Evolutionary conservation across 2,797 vertebrate genomes (phyloP).

Genomic region (Pterois miles): DNA sequence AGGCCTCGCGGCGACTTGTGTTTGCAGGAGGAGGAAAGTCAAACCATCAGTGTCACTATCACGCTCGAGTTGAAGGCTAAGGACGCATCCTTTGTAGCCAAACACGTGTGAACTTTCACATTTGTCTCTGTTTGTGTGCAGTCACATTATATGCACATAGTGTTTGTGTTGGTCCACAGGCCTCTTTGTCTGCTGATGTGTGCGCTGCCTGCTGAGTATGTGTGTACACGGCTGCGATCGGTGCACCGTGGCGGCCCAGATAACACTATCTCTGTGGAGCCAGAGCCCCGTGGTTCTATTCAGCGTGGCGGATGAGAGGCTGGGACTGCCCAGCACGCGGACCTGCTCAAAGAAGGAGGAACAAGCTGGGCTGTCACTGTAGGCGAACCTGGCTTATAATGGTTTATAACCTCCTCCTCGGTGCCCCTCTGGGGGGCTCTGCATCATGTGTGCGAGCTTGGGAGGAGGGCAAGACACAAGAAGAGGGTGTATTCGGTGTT

Average conservation of each 20-base stretch:
- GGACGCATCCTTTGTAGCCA: background rate
- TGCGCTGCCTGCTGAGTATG: slow-evolving; percentile 51
- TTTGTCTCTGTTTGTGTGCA: slow-evolving; percentile 46
- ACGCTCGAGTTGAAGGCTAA: slow-evolving; percentile 27
- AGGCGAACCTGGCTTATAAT: slow-evolving; percentile 64
- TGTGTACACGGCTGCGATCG: slow-evolving; percentile 73
- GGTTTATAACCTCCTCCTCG: slow-evolving; percentile 79
- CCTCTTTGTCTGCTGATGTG: slow-evolving; percentile 72
- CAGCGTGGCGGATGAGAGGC: slow-evolving; percentile 65
- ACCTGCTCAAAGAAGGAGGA: slow-evolving; percentile 79
- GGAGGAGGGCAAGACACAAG: slow-evolving; percentile 45
- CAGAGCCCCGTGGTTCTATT: slow-evolving; percentile 81
- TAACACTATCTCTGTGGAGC: slow-evolving; percentile 86
- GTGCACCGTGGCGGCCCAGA: slow-evolving; percentile 77
- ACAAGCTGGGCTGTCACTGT: slow-evolving; percentile 77
- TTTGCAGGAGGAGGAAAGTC: background rate
- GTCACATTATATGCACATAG: slow-evolving; percentile 38
- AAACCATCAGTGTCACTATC: slow-evolving; percentile 9
- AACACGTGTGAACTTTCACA: slow-evolving; percentile 42
- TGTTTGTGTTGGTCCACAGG: slow-evolving; percentile 64
- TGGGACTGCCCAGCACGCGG: slow-evolving; percentile 76
- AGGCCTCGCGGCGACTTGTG: background rate
- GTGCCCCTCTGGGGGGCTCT: slow-evolving; percentile 54
- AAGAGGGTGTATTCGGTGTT: slow-evolving; percentile 58
- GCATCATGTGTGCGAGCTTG: slow-evolving; percentile 16